These are phyloP conservation scores for Danio albolineatus DNA, from an alignment of 2,797 vertebrate species.

Conservation along the genomic window DNA sequence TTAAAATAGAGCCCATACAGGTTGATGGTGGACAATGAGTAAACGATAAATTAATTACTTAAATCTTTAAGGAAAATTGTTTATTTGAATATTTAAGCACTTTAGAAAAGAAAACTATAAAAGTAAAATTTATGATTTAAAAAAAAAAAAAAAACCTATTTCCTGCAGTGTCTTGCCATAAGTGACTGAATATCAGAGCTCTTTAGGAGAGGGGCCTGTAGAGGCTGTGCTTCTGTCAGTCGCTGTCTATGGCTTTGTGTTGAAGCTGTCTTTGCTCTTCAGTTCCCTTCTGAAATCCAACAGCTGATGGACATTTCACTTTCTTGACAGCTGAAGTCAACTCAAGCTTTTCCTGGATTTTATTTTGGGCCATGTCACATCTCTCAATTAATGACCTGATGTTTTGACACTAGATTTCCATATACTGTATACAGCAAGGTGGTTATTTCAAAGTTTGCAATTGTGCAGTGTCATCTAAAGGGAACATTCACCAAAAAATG, in stretches of 20 bases:
- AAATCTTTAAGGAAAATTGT: too few relatives aligned
- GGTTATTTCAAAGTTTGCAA: constrained; percentile 20
- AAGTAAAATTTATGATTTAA: too few relatives aligned
- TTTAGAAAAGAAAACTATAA: too few relatives aligned
- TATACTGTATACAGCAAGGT: too few relatives aligned
- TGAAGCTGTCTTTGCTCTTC: constrained; percentile 41
- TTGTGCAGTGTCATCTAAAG: neutral
- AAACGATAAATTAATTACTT: too few relatives aligned
- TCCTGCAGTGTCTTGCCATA: neutral
- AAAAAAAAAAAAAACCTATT: too few relatives aligned
- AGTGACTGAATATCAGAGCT: neutral
- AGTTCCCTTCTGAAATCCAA: neutral
- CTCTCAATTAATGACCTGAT: neutral
- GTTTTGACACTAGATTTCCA: constrained; percentile 10
- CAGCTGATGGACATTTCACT: constrained; percentile 17
- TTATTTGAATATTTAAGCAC: too few relatives aligned
- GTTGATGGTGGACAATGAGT: too few relatives aligned
- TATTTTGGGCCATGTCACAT: constrained; percentile 10
- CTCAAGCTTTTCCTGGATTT: constrained; percentile 12
- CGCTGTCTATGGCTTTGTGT: constrained; percentile 30
- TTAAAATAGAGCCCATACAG: too few relatives aligned
- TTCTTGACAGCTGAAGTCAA: constrained; percentile 37
- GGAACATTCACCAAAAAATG: too few relatives aligned
- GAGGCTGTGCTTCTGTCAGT: constrained; percentile 42
- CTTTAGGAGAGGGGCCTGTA: constrained; percentile 1